Evolutionary conservation across 2,888 invertebrate species (phyloP).

Genomic region (Hyalella azteca): DNA sequence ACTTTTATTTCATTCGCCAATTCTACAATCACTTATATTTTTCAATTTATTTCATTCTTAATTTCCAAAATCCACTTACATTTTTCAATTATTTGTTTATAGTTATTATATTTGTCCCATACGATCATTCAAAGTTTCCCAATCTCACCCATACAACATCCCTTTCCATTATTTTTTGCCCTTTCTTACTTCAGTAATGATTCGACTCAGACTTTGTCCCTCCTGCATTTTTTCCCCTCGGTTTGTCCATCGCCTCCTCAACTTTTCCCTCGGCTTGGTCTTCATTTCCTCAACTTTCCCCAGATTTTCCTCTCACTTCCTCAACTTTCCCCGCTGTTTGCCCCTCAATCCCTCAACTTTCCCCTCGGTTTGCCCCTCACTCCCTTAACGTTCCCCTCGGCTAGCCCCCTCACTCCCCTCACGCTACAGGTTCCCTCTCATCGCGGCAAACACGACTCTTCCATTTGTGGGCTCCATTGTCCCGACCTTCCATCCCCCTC

Average conservation of each 20-base stretch:
- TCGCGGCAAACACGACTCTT: not conserved
- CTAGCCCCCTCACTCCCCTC: not conserved
- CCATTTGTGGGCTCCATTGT: constrained; percentile 17
- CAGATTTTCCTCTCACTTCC: not conserved
- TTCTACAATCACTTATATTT: too few relatives aligned
- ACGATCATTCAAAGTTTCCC: too few relatives aligned
- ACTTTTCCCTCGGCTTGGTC: not conserved
- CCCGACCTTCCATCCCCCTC: not conserved
- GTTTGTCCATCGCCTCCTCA: not conserved
- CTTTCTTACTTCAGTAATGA: too few relatives aligned
- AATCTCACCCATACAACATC: too few relatives aligned
- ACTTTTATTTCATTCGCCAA: too few relatives aligned
- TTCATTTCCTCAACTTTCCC: not conserved
- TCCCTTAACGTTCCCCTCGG: not conserved
- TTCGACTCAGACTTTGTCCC: too few relatives aligned
- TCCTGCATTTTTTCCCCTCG: too few relatives aligned
- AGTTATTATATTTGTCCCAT: too few relatives aligned
- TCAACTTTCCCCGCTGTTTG: not conserved
- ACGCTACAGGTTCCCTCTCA: not conserved
- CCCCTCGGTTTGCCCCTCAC: not conserved
- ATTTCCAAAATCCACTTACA: too few relatives aligned
- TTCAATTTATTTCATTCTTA: too few relatives aligned
- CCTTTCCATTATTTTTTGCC: not conserved
- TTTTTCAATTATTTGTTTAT: too few relatives aligned
- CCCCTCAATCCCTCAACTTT: not conserved